A percentile compares a stretch with the other conserved stretches of the same genome.
Conservation (phyloP, 37 sponge, comb jelly and placozoan genomes). For the Amphimedon queenslandica region DNA sequence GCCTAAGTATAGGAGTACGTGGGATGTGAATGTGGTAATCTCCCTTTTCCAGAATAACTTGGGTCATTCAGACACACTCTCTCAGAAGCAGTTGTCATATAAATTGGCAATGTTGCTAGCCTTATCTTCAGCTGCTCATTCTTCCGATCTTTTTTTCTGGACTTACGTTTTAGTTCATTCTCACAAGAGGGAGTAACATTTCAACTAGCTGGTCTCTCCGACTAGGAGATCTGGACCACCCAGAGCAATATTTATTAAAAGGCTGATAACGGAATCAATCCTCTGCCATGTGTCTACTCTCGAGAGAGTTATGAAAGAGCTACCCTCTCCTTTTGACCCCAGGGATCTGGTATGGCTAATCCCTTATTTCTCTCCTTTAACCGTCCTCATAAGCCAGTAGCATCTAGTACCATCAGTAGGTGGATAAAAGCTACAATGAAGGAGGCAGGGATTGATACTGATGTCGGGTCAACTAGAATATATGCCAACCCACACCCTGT, state of each 20-base stretch:
- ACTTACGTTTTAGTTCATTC: conserved; percentile 5
- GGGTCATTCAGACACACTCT: conserved; percentile 10
- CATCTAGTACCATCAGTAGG: conserved; percentile 11
- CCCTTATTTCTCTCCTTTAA: conserved; percentile 7
- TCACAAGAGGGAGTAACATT: conserved; percentile 36
- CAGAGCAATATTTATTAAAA: too few relatives aligned
- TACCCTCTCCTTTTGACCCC: conserved; percentile 7
- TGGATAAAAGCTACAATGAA: conserved; percentile 15
- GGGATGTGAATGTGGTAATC: conserved; percentile 36
- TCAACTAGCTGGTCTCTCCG: conserved; percentile 21
- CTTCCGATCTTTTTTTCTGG: conserved; percentile 31
- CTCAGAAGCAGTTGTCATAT: conserved; percentile 11
- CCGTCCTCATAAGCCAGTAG: conserved; percentile 6
- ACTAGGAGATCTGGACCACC: too few relatives aligned
- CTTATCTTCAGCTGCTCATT: conserved; percentile 5
- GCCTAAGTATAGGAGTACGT: conserved; percentile 26
- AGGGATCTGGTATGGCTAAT: neutral
- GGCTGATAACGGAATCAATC: neutral
- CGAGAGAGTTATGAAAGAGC: conserved; percentile 21
- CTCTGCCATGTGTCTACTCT: conserved; percentile 7
- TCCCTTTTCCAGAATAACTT: neutral
- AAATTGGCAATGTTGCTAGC: conserved; percentile 38
- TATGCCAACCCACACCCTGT: too few relatives aligned
- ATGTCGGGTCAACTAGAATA: too few relatives aligned
- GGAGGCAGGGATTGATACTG: conserved; percentile 32